Evolutionary conservation across 2,888 invertebrate species (phyloP).

Genomic region (Trachelus iudaicus): DNA sequence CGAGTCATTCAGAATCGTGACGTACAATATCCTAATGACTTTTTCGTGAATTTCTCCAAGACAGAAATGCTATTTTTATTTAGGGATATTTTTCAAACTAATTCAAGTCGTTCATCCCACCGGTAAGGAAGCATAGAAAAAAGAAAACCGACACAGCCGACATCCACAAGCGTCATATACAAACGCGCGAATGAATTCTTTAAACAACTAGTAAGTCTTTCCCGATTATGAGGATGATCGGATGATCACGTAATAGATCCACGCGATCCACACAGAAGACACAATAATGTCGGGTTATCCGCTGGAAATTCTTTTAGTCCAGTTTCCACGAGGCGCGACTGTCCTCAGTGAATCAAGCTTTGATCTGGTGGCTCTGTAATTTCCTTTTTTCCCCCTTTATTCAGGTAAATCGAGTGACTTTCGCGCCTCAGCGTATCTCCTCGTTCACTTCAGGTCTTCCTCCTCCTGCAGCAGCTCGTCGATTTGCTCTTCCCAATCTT

Average conservation of each 20-base stretch:
- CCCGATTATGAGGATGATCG: background rate
- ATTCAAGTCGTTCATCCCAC: background rate
- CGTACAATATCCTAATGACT: background rate
- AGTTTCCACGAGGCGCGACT: background rate
- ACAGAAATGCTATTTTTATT: background rate
- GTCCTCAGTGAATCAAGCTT: background rate
- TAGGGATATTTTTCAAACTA: background rate
- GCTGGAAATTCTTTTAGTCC: no score
- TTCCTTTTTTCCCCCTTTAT: background rate
- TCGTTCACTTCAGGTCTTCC: constrained; percentile 70
- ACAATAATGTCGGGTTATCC: background rate
- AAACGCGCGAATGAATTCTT: background rate
- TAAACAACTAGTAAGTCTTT: background rate
- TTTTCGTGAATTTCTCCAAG: background rate
- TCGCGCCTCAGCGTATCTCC: background rate
- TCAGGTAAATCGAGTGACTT: background rate
- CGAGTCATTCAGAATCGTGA: background rate
- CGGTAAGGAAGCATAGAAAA: background rate
- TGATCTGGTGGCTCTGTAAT: background rate
- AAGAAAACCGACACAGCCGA: background rate
- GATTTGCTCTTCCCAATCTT: constrained; percentile 79
- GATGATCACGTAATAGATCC: background rate
- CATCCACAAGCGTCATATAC: background rate
- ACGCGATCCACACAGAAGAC: background rate
- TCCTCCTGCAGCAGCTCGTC: constrained; percentile 75